phyloP scores from a whole-genome alignment of 2,888 invertebrate species.

The Diadegma fenestrale region DNA sequence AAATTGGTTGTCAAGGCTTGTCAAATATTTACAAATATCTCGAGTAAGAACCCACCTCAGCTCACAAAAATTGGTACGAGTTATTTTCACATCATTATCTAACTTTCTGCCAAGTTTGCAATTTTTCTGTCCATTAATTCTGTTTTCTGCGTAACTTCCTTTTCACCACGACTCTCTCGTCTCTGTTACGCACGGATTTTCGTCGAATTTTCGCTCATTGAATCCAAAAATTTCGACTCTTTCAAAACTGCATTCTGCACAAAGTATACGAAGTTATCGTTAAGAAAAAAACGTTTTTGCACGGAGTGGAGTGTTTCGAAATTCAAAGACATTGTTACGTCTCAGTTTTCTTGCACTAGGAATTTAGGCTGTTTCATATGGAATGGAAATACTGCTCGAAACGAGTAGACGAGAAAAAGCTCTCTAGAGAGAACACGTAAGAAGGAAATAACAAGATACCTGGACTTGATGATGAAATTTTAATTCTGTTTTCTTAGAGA shows the following conservation, averaged over 20 bases:
- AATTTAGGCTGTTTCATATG: neutral
- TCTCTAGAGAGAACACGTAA: constrained; percentile 18
- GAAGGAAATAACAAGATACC: constrained; percentile 11
- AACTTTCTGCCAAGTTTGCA: no score
- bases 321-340: neutral
- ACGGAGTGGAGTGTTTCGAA: neutral
- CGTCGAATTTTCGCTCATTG: neutral
- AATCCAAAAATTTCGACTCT: neutral
- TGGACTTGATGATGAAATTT: constrained; percentile 29
- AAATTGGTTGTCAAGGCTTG: no score
- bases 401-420: neutral
- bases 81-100: no score
- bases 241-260: neutral
- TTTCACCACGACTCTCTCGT: no score
- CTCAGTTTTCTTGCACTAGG: neutral
- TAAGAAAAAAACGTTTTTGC: neutral
- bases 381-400: neutral
- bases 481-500: neutral
- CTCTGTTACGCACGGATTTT: no score
- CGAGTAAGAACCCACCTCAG: no score
- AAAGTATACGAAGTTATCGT: neutral
- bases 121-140: no score
- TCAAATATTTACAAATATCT: no score
- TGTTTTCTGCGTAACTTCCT: no score
- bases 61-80: no score